Evolutionary conservation across 2,113 vertebrate genomes (phyloP), one percentile per base, ranked within the genome.

Genomic region (Oncorhynchus gorbuscha): DNA sequence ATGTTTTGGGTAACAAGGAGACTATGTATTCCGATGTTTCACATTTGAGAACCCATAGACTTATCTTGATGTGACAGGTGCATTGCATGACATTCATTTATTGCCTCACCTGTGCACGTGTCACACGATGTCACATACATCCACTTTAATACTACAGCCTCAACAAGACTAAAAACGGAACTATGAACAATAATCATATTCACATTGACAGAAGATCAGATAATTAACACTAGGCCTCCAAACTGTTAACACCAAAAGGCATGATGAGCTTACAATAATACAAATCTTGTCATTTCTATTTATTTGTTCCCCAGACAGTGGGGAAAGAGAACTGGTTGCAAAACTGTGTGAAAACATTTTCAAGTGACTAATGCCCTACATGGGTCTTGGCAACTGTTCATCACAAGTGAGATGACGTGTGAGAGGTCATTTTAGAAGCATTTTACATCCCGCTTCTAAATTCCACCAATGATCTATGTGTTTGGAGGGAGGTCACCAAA

Each of bases 361-460:
- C 72, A 77, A 75, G 79, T 49, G 14, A 13, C 69, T 7, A 58
- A 39, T 39, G 39, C 8, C 39, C 39, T 45, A 45, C 8, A 45
- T 45, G 39, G 14, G 55, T 20, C 55, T 58, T 2, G 18, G 20
- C 55, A 58, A 58, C 55, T 20, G 14, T 58, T 45, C 39, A 45
- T 9, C 39, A 45, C 12, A 45, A 58, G 18, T 1, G 55, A 58
- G 55, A 58, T 58, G 76, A 72, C 83, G 86, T 74, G 80, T 9
- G n/a, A 85, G 81, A 82, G 86, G 90, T 90, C 86, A 92, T 65
- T 65, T 80, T 51, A 39, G 80, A 89, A 45, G 68, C 87, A 82
- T 74, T 81, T 71, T 35, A 67, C 80, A 84, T 79, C 82, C 75
- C 70, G 80, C 71, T 71, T 75, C 70, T 78, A 79, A 86, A 89